Conservation (phyloP, 2,888 invertebrate species). For the Sinodicranocentrus sp. region DNA sequence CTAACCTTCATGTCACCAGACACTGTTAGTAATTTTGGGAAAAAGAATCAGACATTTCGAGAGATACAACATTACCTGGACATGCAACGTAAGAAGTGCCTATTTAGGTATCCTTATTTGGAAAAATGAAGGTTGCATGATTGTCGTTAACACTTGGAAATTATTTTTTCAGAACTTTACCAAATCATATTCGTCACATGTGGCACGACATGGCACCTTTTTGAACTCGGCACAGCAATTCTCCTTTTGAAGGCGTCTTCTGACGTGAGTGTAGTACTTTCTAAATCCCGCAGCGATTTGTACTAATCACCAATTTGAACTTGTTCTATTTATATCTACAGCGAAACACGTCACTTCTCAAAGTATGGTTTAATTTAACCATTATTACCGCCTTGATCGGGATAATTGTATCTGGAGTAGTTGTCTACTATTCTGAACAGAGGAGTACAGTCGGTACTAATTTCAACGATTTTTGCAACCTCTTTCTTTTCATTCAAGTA, state of each 20-base stretch:
- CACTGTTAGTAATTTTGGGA: conserved; percentile 52
- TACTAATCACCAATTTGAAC: conserved; percentile 5
- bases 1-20: conserved; percentile 68
- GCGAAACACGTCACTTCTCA: conserved; percentile 59
- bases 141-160: background rate
- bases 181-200: conserved; percentile 66
- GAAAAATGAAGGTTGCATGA: background rate
- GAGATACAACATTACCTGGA: conserved; percentile 62
- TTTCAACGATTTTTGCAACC: no score
- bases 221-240: conserved; percentile 70
- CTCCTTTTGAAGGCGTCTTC: conserved; percentile 65
- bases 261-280: conserved; percentile 58
- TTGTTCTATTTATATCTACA: conserved; percentile 6
- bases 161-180: conserved; percentile 52
- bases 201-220: conserved; percentile 63
- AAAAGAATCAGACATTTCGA: conserved; percentile 64
- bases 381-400: conserved; percentile 64
- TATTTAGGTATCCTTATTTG: no score
- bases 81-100: conserved; percentile 51
- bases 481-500: no score
- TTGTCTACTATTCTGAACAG: conserved; percentile 51
- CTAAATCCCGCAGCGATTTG: no score
- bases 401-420: conserved; percentile 53
- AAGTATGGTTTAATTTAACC: conserved; percentile 70
- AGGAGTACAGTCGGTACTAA: conserved; percentile 48